Evolutionary conservation across 2,888 invertebrate species (phyloP).

Genomic region (Himalopsyche anomala): DNA sequence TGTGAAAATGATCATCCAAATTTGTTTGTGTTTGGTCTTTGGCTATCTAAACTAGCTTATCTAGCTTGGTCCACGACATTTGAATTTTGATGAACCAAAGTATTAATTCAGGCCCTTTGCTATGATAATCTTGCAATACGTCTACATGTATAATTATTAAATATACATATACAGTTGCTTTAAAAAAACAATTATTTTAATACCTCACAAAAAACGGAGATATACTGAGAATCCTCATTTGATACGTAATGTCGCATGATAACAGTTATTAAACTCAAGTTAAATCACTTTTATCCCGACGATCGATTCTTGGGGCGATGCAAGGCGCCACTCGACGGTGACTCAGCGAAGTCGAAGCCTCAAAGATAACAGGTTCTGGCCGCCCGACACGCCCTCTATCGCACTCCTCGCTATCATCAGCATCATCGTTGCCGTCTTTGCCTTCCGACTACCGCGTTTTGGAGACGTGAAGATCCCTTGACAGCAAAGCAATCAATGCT

Average conservation of each 20-base stretch:
- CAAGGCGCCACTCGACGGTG: conserved; percentile 55
- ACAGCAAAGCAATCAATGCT: conserved; percentile 16
- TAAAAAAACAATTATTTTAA: no score
- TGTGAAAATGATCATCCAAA: no score
- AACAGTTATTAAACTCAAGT: conserved; percentile 27
- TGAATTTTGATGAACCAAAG: no score
- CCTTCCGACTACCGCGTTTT: conserved; percentile 20
- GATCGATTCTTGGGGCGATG: conserved; percentile 1
- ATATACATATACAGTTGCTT: background rate
- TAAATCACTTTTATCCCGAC: conserved; percentile 15
- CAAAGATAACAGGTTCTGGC: conserved; percentile 33
- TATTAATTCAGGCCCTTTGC: no score
- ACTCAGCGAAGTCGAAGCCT: conserved; percentile 53
- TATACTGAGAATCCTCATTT: conserved; percentile 9
- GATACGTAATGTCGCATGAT: background rate
- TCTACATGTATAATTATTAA: no score
- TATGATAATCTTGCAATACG: no score
- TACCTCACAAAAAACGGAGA: no score
- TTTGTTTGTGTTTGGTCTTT: no score
- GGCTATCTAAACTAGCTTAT: no score
- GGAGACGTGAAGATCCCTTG: background rate
- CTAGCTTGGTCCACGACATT: no score
- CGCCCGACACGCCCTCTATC: conserved; percentile 12
- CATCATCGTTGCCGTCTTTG: background rate
- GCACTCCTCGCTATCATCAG: conserved; percentile 31